Evolutionary conservation across 2,888 invertebrate species (phyloP).

Genomic region (Tholera decimalis): DNA sequence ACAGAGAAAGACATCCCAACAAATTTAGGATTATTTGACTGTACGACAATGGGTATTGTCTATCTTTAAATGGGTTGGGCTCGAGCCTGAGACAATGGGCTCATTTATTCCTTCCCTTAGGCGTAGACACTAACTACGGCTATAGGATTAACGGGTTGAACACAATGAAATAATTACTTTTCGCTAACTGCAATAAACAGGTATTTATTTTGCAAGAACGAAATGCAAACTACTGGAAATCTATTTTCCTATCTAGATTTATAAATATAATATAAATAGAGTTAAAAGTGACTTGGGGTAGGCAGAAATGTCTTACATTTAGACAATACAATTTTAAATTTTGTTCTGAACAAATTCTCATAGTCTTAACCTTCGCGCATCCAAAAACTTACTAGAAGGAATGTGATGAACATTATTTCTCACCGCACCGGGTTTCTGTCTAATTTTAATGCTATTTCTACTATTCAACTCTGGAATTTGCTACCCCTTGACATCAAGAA

Average conservation of each 20-base stretch:
- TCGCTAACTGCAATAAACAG: slow-evolving; percentile 68
- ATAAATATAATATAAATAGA: slow-evolving; percentile 31
- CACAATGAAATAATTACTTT: slow-evolving; percentile 82
- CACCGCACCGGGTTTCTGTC: no score
- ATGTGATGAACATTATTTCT: no score
- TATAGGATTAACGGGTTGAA: slow-evolving; percentile 81
- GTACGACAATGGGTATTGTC: slow-evolving; percentile 87
- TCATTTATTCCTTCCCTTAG: slow-evolving; percentile 87
- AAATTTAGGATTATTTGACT: slow-evolving; percentile 85
- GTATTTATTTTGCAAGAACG: slow-evolving; percentile 40
- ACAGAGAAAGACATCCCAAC: slow-evolving; percentile 81
- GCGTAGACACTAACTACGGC: slow-evolving; percentile 82
- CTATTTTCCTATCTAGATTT: slow-evolving; percentile 7
- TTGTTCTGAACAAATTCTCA: no score
- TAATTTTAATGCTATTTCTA: no score
- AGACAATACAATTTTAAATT: no score
- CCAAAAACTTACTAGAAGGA: no score
- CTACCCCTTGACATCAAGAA: no score
- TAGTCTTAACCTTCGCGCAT: no score
- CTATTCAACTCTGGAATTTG: no score
- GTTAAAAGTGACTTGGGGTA: slow-evolving; percentile 13
- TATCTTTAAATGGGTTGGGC: slow-evolving; percentile 85
- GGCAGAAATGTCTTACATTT: not conserved
- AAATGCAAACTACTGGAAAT: slow-evolving; percentile 27
- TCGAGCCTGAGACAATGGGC: slow-evolving; percentile 82